phyloP scores from a whole-genome alignment of 2,113 vertebrate species.

The Mastomys natalensis region DNA sequence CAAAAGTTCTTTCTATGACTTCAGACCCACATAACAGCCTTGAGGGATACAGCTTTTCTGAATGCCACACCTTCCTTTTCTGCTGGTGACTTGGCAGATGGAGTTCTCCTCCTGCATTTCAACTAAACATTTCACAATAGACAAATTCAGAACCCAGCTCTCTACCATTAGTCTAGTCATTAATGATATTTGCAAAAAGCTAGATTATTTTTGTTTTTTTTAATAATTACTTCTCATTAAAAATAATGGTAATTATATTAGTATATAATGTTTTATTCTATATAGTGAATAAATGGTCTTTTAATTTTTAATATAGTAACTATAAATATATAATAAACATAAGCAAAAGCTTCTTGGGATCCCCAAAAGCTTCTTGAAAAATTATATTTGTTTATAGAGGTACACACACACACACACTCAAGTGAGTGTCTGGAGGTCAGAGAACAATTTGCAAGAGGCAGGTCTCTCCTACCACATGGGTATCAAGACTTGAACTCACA shows the following conservation, averaged over 20 bases:
- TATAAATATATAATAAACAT: slow-evolving; percentile 10
- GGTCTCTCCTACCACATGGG: not conserved
- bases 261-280: slow-evolving; percentile 4
- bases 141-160: slow-evolving; percentile 31
- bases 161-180: not conserved
- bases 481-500: not conserved
- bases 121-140: slow-evolving; percentile 27
- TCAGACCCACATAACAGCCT: not conserved
- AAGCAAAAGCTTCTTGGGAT: slow-evolving; percentile 46
- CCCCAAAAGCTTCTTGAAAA: slow-evolving; percentile 23
- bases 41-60: not conserved
- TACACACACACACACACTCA: not conserved
- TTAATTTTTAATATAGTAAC: slow-evolving; percentile 42
- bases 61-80: not conserved
- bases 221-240: slow-evolving; percentile 55
- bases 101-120: slow-evolving; percentile 5
- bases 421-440: not conserved
- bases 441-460: not conserved
- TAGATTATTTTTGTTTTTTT: slow-evolving; percentile 22
- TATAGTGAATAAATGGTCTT: slow-evolving; percentile 23
- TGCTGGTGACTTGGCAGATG: not conserved
- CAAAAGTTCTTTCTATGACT: slow-evolving; percentile 44
- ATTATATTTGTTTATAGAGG: not conserved
- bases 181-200: slow-evolving; percentile 44
- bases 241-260: slow-evolving; percentile 41